Base-by-base conservation (phyloP, 2,113 vertebrate genomes). In the Tetrao urogallus region DNA sequence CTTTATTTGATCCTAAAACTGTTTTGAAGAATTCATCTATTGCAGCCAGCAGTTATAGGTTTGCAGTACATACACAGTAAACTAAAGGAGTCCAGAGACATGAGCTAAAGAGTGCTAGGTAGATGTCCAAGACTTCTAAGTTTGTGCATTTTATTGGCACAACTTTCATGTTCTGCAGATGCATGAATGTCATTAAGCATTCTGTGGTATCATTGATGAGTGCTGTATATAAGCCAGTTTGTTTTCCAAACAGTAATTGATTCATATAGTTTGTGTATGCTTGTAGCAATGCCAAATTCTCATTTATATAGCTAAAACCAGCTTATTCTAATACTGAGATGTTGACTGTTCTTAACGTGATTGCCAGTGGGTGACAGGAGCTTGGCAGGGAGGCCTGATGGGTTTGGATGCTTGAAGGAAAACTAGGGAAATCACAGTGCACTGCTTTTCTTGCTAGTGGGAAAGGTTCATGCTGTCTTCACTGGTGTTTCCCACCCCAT, bases 201-300 rank as follows among this genome's bases (percentile, higher is more conserved):
- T 69, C 50, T 69, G 32, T 52, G 67, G 42, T 66, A 47, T 86
- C 90, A 81, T 52, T 86, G 88, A 95, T 92, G 45, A 88, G 34
- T 5, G 11, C 77, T 92, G 88, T 92, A 90, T 83, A 75, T 7
- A 86, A 90, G 88, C 76, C 57, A 88, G 69, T 93, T 96, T 88
- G 86, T 93, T 95, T 95, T 90, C 86, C 69, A 88, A 69, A 60
- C 80, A 84, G 88, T 78, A 88, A 96, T 90, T 88, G 90, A 96
- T 93, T 86, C 58, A 57, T 95, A 36, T 76, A 32, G 70, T 86
- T 90, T 90, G 82, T 94, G 52, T 82, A 34, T 38, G 65, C 73
- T 90, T 83, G 77, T 88, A 93, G 92, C 80, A 65, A 20, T 88
- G 92, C 88, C 92, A 96, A 69, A 83, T 83, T 75, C 73, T 74